phyloP scores from a whole-genome alignment of 2,888 invertebrate genomes.

The Andrena chrysosceles region DNA sequence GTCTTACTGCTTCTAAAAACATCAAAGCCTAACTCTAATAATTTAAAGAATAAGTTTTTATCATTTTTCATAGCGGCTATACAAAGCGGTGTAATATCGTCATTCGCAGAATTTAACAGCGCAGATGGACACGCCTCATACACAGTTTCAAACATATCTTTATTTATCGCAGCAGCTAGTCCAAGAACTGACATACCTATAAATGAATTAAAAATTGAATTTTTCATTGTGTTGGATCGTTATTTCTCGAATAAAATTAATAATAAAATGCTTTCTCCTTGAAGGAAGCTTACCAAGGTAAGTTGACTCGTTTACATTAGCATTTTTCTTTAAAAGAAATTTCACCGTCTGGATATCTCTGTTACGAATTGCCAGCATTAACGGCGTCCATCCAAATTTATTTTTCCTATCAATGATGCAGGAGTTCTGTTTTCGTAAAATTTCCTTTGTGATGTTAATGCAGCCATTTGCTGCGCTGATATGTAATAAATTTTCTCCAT shows the following conservation, averaged over 20 bases:
- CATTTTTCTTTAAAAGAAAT: conserved; percentile 74
- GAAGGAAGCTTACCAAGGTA: conserved; percentile 75
- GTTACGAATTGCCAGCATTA: conserved; percentile 82
- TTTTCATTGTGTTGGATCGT: neutral
- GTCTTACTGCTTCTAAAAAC: conserved; percentile 75
- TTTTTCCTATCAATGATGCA: conserved; percentile 76
- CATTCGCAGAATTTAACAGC: conserved; percentile 71
- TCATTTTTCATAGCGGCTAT: conserved; percentile 81
- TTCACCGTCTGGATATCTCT: conserved; percentile 76
- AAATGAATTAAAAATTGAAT: conserved; percentile 3
- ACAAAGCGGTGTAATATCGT: conserved; percentile 81
- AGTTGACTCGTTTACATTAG: conserved; percentile 74
- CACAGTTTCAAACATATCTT: conserved; percentile 77
- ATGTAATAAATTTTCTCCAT: conserved; percentile 80
- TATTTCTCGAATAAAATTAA: conserved; percentile 8
- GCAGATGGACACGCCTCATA: conserved; percentile 75
- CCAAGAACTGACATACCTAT: conserved; percentile 79
- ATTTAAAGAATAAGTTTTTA: conserved; percentile 75
- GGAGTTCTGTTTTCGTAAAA: conserved; percentile 71
- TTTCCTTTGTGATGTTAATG: conserved; percentile 68
- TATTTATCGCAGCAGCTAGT: conserved; percentile 77
- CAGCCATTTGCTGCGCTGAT: conserved; percentile 79
- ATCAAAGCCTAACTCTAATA: conserved; percentile 76
- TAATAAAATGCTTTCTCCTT: neutral
- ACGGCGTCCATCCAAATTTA: conserved; percentile 82